Base-by-base conservation (phyloP, 1,140 invertebrate genomes). In the Elysia chlorotica region DNA sequence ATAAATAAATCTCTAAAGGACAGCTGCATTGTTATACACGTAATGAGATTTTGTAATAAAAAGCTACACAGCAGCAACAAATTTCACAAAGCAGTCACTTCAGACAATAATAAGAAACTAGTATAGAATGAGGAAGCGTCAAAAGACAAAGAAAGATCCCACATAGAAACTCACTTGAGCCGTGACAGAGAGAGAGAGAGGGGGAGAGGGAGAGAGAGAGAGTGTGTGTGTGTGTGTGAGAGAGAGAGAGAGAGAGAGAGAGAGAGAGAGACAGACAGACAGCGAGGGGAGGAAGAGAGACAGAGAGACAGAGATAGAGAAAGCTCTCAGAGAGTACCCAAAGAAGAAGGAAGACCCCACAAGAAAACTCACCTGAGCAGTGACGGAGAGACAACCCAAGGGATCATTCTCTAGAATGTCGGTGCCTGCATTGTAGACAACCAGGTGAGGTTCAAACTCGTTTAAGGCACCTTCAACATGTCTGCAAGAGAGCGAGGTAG, bases 391-490 rank as follows among this genome's bases (percentile, higher is more conserved):
- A 48, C 88, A 85, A 3, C 95, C 95, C 0, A 96, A 87, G 1
- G 91, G 91, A 88, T 96, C 95, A 0, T 92, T 92, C 38, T 91
- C 88, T 33, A 96, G 85, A 36, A 94, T 90, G 87, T 96, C 95
- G 14, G 94, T 96, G 5, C 95, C 95, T 41, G 95, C 95, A 88
- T 96, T 96, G 83, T 95, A 96, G 31, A 96, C 89, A 56, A 96
- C 88, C 31, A 96, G 87, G 85, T 96, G 91, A 0, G 95, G 93
- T 62, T 86, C 87, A 87, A 96, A 96, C 79, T 94, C 92, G 14
- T 82, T 77, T 2, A 95, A 84, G 3, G 93, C 91, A 73, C 88
- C 89, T 76, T 91, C 89, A 37, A 96, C 75, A 77, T 89, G 82
- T 57, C 88, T 89, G 79, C 28, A 67, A 37, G 3, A 36, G n/a